phyloP scores from a whole-genome alignment of 2,113 vertebrate genomes.

The Lamprotornis superbus region DNA sequence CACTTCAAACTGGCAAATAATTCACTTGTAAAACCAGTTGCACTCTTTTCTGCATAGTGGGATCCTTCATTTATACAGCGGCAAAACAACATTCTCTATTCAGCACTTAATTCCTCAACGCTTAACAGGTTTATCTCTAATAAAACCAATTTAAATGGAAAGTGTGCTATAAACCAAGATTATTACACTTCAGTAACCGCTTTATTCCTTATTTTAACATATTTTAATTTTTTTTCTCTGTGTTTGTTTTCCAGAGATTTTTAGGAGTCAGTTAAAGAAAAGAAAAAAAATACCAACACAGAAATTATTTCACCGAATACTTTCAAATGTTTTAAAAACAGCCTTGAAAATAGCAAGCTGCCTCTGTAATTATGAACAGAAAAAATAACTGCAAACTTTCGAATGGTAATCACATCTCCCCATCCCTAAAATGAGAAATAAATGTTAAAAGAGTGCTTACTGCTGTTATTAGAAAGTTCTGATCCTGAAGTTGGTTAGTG shows the following conservation, averaged over 20 bases:
- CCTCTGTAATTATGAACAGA: neutral
- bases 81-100: neutral
- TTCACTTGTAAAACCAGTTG: neutral
- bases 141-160: slow-evolving; percentile 64
- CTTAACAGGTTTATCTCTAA: slow-evolving; percentile 61
- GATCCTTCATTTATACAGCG: slow-evolving; percentile 8
- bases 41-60: neutral
- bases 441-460: slow-evolving; percentile 52
- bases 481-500: slow-evolving; percentile 65
- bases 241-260: slow-evolving; percentile 19
- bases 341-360: slow-evolving; percentile 8
- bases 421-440: slow-evolving; percentile 48
- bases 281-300: neutral
- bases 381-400: slow-evolving; percentile 20
- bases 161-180: slow-evolving; percentile 50
- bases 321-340: slow-evolving; percentile 18
- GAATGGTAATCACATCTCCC: slow-evolving; percentile 50
- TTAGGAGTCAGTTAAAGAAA: neutral
- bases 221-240: slow-evolving; percentile 8
- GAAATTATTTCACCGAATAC: neutral
- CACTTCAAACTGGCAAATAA: neutral
- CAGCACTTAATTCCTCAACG: slow-evolving; percentile 37
- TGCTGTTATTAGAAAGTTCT: slow-evolving; percentile 59
- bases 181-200: slow-evolving; percentile 52
- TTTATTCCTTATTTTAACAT: slow-evolving; percentile 53